Evolutionary conservation across 2,888 invertebrate genomes (phyloP), one percentile per base, ranked within the genome.

Genomic region (Acrobasis suavella): DNA sequence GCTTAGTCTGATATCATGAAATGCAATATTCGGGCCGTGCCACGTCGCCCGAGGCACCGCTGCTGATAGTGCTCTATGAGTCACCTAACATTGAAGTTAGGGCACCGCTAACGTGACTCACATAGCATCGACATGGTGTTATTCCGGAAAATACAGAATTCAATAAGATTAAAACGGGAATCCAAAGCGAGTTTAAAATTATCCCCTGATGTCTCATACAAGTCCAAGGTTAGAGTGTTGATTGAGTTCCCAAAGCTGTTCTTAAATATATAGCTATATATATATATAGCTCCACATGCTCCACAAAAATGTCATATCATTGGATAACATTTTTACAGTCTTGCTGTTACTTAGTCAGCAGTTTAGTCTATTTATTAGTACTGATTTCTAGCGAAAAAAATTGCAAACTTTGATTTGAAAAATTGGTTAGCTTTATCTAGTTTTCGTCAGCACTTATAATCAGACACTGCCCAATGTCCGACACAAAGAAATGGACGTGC

Each of bases 11-110:
- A 72, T 72, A 74, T 75, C 77, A 70, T 77, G 78, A 80, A 82
- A 84, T 85, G 85, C 81, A 85, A 76, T 81, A 72, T 76, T 73
- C 75, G 71, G 63, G 58, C 75, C 80, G 86, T 85, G 77, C 81
- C 86, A 81, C 71, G 81, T 77, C 77, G 84, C 76, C 73, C 77
- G 76, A 75, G 85, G 86, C 81, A 86, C 85, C 73, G 69, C 64
- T 62, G 66, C 70, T 70, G 66, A 65, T 68, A 65, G 63, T 69
- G 62, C 55, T 66, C 67, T 73, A 73, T 83, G 85, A 84, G 70
- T 83, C 82, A 83, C 73, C 59, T 54, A 64, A 65, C 64, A 66
- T 71, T 70, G 61, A 75, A 75, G 71, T 72, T 68, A 66, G 70
- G 60, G 62, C 64, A 63, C 60, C 54, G 65, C 67, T 70, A 66